Conservation (phyloP, 2,888 invertebrate genomes). For the Trypoxylon attenuatum region DNA sequence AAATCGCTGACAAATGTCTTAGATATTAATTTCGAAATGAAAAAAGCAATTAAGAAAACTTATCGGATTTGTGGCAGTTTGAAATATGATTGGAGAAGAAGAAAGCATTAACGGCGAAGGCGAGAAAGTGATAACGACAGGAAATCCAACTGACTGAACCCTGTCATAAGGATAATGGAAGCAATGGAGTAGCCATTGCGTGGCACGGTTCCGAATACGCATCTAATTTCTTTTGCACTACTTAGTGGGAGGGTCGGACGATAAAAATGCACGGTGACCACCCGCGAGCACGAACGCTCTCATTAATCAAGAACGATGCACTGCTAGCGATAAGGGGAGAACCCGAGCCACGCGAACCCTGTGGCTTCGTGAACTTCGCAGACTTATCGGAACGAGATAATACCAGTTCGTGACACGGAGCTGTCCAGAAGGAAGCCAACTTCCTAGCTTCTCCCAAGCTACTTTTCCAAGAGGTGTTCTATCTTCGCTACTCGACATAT, state of each 20-base stretch:
- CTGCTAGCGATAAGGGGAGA: constrained; percentile 10
- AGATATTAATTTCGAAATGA: no score
- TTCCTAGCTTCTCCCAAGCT: constrained; percentile 29
- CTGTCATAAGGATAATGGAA: no score
- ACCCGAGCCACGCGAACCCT: constrained; percentile 7
- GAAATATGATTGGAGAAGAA: no score
- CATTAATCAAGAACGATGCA: constrained; percentile 43
- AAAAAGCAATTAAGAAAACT: no score
- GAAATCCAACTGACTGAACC: no score
- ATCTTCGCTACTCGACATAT: constrained; percentile 6
- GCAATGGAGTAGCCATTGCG: no score
- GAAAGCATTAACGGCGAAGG: no score
- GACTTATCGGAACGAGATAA: constrained; percentile 54
- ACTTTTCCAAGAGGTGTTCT: constrained; percentile 40
- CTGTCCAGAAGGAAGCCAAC: constrained; percentile 35
- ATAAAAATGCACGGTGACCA: constrained; percentile 23
- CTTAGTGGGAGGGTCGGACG: background rate
- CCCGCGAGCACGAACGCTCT: constrained; percentile 11
- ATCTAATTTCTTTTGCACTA: background rate
- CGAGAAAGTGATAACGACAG: no score
- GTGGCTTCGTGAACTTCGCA: constrained; percentile 33
- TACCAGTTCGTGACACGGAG: constrained; percentile 45
- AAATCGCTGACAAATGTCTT: no score
- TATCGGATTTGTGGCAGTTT: no score
- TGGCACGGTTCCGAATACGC: no score